Evolutionary conservation across 1,140 invertebrate species (phyloP), one percentile per base, ranked within the genome.

Genomic region (Lamellibrachia luymesi): DNA sequence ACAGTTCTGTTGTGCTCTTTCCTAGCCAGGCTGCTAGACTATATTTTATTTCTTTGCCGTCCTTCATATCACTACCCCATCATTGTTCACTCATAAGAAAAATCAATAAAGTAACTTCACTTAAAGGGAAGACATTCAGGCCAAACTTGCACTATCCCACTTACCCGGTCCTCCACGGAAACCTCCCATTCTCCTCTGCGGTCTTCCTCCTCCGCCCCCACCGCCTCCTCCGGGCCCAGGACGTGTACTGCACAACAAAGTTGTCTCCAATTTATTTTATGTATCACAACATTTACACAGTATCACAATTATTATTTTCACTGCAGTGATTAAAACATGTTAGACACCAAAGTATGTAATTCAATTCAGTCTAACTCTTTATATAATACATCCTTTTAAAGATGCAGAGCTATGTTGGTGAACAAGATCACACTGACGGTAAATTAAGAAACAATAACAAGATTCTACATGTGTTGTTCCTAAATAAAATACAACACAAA

Each of bases 131-230:
- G 27, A 51, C 22, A 92, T 22, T 92, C 51, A 92, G 56, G 50
- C 7, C 27, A 92, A n/a, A 93, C 25, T 90, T 90, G 51, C 27
- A 90, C 10, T 6, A 94, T 27, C 56, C n/a, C 56, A 51, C 94
- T 94, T 94, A 95, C 95, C 95, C 91, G 90, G 92, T 22, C 95
- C 94, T 92, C 95, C 94, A 93, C 95, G 92, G 92, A 95, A 95
- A 52, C 95, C 95, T 89, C 95, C 95, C 94, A 95, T 94, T 93
- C 95, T 94, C 92, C 95, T 94, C 91, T 94, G 94, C n/a, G 94
- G 94, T 4, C 93, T 93, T 93, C 93, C 93, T 51, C 90, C 90
- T 2, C 80, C 80, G 2, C 64, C 64, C 13, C 52, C 52, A 56
- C 38, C 38, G 38, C 38, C 38, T 17, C 80, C 92, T 8, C 90